Evolutionary conservation across 2,888 invertebrate genomes (phyloP), one percentile per base, ranked within the genome.

Genomic region (Epinotia nisella): DNA sequence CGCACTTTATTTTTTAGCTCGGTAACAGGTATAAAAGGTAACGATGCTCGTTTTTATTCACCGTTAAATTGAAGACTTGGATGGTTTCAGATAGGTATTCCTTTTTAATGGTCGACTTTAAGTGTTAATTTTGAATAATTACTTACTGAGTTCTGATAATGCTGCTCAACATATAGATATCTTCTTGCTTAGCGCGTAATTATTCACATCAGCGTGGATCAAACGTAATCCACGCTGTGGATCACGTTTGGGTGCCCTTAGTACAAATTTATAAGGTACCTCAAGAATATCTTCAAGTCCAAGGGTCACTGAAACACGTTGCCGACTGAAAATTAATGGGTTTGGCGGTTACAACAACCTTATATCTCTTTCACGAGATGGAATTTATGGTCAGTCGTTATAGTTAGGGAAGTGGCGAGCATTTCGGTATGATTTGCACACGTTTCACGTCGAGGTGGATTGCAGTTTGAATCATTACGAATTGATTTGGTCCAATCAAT

Each of bases 321-420:
- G 19, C 11, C 41, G 13, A 13, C 19, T 53, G 53, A 53, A 53
- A 53, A 53, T 53, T 2, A 19, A 53, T 53, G 19, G 3, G n/a
- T 60, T 19, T 15, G 13, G 60, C 11, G 10, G 53, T 17, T 1
- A 41, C 41, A 60, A 41, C 39, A 17, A 5, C 10, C 59, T 39
- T 17, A 39, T 60, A 39, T 39, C 7, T 60, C 59, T 60, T 60
- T 60, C 59, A 39, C 13, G 39, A 35, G 39, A 17, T 17, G 17
- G 10, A 17, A 60, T 61, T 45, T 21, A 41, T 41, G 9, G 21
- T 21, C 17, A 21, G 21, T 1, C 45, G 21, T 62, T 62, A 29
- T 1, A n/a, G n/a, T n/a, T n/a, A n/a, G n/a, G n/a, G n/a, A n/a
- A n/a, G n/a, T n/a, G n/a, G n/a, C n/a, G n/a, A n/a, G n/a, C n/a